Base-by-base conservation (phyloP, 2,113 vertebrate genomes). In the Osmerus eperlanus region DNA sequence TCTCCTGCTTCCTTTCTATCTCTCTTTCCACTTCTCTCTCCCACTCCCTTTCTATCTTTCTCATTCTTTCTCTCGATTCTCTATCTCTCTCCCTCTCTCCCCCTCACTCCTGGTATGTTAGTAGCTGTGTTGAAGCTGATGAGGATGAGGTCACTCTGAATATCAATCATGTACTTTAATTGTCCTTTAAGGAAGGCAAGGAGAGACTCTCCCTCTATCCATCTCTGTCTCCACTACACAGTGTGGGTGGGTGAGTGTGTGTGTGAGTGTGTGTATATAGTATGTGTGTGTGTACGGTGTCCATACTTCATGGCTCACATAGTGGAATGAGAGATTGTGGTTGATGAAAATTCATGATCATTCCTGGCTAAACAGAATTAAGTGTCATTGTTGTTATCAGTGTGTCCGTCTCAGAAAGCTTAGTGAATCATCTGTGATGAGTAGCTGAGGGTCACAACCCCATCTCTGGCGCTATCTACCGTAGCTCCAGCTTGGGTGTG, bases 121-220 rank as follows among this genome's bases (percentile, higher is more conserved):
- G 3, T 16, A 67, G 53, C 36, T 80, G 72, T 86, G 83, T 80
- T 76, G 75, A 74, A 68, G 67, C 70, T 78, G 85, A 84, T 78
- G 78, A 87, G 47, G 76, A 84, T 77, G 83, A 81, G 83, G 84
- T 89, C 86, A 83, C 81, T 77, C 41, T 78, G 75, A 85, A 87
- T 88, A 90, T 91, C 82, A 89, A 87, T 91, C 89, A 92, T 68
- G 87, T 74, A 65, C 16, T 76, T 72, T 90, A 90, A 90, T 88
- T 88, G 87, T 89, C 88, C 87, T 89, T 85, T 90, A 85, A 87
- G 80, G 75, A 89, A 89, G 81, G 68, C 80, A 88, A 85, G 83
- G 87, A 82, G 84, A 89, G 76, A 79, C 74, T 80, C 70, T 81
- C 82, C 78, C 77, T 77, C 67, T 74, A 88, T 90, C 80, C 78